Conservation (phyloP, 2,797 vertebrate species). For the Enteromius fasciolatus region DNA sequence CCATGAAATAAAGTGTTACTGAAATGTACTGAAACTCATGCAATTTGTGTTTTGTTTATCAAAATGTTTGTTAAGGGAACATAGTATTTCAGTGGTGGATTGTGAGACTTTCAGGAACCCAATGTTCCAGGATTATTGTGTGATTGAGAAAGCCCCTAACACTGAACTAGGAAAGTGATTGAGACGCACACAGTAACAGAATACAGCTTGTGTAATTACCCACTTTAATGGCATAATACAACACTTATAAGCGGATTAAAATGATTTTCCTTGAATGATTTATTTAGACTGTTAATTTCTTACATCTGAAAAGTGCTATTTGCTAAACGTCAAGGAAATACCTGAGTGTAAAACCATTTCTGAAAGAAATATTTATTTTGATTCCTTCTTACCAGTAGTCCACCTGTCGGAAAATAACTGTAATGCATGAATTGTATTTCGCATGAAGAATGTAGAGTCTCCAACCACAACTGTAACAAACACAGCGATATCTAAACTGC, state of each 20-base stretch:
- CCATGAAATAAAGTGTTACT: neutral
- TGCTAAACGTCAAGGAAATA: slow-evolving; percentile 36
- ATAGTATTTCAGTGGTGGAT: neutral
- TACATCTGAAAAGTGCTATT: slow-evolving; percentile 43
- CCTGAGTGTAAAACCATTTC: slow-evolving; percentile 37
- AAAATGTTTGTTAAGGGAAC: neutral
- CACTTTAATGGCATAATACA: slow-evolving; percentile 42
- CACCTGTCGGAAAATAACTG: neutral
- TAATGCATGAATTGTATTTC: neutral
- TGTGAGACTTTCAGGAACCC: neutral
- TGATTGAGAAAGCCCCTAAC: neutral
- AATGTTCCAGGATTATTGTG: neutral
- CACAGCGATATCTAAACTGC: slow-evolving; percentile 16
- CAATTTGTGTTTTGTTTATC: neutral
- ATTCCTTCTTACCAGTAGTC: slow-evolving; percentile 27
- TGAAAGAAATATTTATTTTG: neutral
- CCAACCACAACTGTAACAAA: slow-evolving; percentile 19
- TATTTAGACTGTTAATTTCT: slow-evolving; percentile 18
- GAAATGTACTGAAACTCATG: neutral
- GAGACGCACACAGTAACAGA: slow-evolving; percentile 2
- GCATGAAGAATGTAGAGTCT: slow-evolving; percentile 5
- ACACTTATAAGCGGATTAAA: slow-evolving; percentile 30
- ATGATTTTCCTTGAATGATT: slow-evolving; percentile 20
- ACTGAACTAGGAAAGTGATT: neutral
- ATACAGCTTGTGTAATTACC: neutral